phyloP scores from a whole-genome alignment of 2,113 vertebrate species.

The Rhegmatorhina hoffmannsi region DNA sequence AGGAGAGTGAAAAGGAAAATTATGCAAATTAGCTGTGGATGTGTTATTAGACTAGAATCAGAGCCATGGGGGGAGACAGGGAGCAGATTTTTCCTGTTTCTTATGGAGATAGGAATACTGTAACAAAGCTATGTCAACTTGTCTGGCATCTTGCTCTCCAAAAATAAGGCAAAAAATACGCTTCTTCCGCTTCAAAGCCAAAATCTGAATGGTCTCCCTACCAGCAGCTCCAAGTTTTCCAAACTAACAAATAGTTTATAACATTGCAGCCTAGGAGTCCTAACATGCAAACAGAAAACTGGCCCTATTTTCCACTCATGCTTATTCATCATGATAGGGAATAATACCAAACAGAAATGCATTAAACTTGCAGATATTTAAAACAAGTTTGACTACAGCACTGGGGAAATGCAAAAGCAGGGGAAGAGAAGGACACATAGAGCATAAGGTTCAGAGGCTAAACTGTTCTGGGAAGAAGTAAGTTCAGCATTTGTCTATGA shows the following conservation, averaged over 20 bases:
- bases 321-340: background rate
- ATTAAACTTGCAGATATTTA: background rate
- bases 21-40: background rate
- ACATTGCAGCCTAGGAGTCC: background rate
- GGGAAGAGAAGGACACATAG: background rate
- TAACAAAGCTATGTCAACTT: background rate
- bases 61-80: background rate
- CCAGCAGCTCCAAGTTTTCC: background rate
- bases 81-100: background rate
- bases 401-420: background rate
- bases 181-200: background rate
- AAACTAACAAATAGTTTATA: background rate
- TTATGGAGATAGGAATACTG: background rate
- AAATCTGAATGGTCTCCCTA: background rate
- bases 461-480: background rate
- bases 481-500: constrained; percentile 24
- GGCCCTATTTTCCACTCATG: background rate
- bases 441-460: background rate
- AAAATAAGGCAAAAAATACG: background rate
- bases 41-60: background rate
- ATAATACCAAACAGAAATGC: background rate
- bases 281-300: background rate
- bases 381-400: background rate
- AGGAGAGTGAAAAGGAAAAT: background rate
- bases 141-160: background rate